These are phyloP conservation scores for Harpegnathos saltator DNA, from an alignment of 1,140 invertebrate species.

Conservation along the genomic window DNA sequence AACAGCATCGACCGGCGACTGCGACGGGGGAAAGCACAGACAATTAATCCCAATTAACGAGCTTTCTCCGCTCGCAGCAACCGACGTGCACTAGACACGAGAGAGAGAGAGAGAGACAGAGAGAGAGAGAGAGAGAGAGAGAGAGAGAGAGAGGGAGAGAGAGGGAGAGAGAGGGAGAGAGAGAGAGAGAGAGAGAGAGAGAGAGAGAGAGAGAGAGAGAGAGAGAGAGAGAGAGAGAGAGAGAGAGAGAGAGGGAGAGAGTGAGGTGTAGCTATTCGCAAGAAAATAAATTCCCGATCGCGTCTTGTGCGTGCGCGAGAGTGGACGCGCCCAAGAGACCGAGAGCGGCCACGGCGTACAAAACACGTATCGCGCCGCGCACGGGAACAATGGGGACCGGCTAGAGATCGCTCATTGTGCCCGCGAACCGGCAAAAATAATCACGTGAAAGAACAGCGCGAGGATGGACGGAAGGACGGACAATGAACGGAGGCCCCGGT, in stretches of 20 bases:
- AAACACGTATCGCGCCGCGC: constrained; percentile 74
- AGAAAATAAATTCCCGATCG: constrained; percentile 65
- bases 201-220: too few relatives aligned
- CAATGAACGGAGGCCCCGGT: constrained; percentile 74
- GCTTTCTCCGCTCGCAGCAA: not conserved
- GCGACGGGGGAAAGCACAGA: not conserved
- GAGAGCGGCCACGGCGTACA: constrained; percentile 51
- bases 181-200: too few relatives aligned
- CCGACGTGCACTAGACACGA: too few relatives aligned
- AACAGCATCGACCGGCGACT: not conserved
- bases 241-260: too few relatives aligned
- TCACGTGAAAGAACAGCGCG: constrained; percentile 80
- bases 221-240: too few relatives aligned
- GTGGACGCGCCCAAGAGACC: constrained; percentile 65
- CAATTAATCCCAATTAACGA: constrained; percentile 30
- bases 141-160: too few relatives aligned
- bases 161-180: too few relatives aligned
- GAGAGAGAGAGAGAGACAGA: too few relatives aligned
- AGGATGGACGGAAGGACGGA: constrained; percentile 78
- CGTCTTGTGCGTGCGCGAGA: constrained; percentile 56
- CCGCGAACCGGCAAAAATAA: constrained; percentile 79
- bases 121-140: too few relatives aligned
- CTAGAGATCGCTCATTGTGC: constrained; percentile 82
- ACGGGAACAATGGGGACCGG: constrained; percentile 78
- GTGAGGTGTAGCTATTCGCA: too few relatives aligned